These are phyloP conservation scores for Limnephilus auricula DNA, from an alignment of 2,888 invertebrate genomes.

Conservation along the genomic window DNA sequence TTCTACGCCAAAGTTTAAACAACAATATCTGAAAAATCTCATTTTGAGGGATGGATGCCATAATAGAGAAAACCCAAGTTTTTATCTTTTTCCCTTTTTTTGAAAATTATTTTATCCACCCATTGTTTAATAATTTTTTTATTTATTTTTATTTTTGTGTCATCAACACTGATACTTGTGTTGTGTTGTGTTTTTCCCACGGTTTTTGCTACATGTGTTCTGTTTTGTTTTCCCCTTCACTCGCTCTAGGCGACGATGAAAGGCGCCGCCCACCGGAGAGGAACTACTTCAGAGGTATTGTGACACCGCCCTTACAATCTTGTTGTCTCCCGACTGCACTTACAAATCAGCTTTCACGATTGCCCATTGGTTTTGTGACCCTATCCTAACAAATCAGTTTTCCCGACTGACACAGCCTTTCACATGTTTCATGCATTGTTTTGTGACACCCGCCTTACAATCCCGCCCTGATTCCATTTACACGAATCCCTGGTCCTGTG, in stretches of 20 bases:
- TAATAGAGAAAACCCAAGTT: not conserved
- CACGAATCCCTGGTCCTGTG: not conserved
- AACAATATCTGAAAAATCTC: not conserved
- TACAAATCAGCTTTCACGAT: not conserved
- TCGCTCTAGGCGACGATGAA: constrained; percentile 51
- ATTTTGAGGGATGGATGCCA: not conserved
- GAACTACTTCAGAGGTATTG: constrained; percentile 60
- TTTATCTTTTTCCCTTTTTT: not conserved
- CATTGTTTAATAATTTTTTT: not conserved
- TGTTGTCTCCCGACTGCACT: not conserved
- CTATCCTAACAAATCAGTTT: not conserved
- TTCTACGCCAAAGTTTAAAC: not conserved
- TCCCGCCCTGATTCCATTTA: not conserved
- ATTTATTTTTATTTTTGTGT: not conserved
- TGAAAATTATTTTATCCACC: not conserved
- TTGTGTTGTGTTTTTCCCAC: constrained; percentile 2
- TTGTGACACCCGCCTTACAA: not conserved
- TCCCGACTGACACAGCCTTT: not conserved
- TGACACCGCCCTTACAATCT: constrained; percentile 29
- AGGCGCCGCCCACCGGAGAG: constrained; percentile 60
- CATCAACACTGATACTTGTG: not conserved
- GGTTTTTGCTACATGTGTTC: constrained; percentile 51
- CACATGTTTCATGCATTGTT: too few species aligned
- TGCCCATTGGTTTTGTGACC: not conserved
- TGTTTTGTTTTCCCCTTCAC: constrained; percentile 41